Conservation (phyloP, 30 jellyfish, hydroid and myxozoan species). For the Aurelia sp. region DNA sequence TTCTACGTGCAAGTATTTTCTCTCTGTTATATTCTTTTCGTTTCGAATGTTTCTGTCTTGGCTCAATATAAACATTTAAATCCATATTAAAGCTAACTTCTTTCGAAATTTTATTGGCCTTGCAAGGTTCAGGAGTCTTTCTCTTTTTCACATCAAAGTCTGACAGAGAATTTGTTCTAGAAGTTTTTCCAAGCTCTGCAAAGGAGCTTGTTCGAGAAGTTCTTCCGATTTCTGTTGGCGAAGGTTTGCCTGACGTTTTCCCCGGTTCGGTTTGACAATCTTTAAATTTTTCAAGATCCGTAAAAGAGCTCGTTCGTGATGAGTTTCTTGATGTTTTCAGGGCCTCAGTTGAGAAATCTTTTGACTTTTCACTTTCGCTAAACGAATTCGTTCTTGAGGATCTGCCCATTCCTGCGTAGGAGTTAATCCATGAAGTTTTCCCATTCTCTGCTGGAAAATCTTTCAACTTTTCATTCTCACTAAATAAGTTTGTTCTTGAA, state of each 20-base stretch:
- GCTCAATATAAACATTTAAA: slow-evolving; percentile 29
- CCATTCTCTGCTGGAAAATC: too few relatives aligned
- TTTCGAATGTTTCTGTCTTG: slow-evolving; percentile 10
- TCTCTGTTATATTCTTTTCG: slow-evolving; percentile 13
- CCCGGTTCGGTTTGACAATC: too few relatives aligned
- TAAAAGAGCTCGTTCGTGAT: too few relatives aligned
- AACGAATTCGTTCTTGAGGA: slow-evolving; percentile 8
- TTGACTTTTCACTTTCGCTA: too few relatives aligned
- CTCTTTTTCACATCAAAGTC: not conserved
- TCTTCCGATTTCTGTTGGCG: not conserved
- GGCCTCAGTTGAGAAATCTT: too few relatives aligned
- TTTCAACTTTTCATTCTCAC: too few relatives aligned
- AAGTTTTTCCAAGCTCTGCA: not conserved
- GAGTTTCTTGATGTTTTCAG: too few relatives aligned
- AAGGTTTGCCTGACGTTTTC: too few relatives aligned
- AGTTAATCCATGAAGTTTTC: too few relatives aligned
- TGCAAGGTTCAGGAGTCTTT: not conserved
- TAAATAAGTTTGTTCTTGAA: not conserved
- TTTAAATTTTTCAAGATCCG: too few relatives aligned
- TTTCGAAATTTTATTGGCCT: not conserved
- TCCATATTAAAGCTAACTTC: slow-evolving; percentile 35
- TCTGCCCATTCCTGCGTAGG: not conserved
- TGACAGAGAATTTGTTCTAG: not conserved
- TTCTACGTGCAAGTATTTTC: slow-evolving; percentile 18
- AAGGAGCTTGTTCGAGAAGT: not conserved